Percentiles rank a stretch among this genome's conserved stretches.
These are phyloP conservation scores for Lates calcarifer DNA, from an alignment of 2,113 vertebrate species.

Conservation along the genomic window DNA sequence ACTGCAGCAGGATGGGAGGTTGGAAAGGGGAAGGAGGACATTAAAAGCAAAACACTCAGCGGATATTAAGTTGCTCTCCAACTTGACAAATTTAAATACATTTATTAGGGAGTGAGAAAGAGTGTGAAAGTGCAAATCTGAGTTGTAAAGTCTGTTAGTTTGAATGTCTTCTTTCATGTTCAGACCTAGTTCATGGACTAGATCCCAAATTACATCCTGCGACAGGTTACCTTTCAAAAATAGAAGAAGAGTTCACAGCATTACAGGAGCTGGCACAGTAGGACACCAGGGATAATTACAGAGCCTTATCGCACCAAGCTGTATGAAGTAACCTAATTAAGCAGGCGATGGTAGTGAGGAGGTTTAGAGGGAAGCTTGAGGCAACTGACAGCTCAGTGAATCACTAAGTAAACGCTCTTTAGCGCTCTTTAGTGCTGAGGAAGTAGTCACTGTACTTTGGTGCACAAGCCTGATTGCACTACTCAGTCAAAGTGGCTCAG, in stretches of 20 bases:
- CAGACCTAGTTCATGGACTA: constrained; percentile 48
- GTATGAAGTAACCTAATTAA: constrained; percentile 82
- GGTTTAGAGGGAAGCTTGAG: constrained; percentile 70
- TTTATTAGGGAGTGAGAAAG: background rate
- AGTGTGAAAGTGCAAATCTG: background rate
- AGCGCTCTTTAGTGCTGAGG: constrained; percentile 68
- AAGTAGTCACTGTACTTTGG: constrained; percentile 53
- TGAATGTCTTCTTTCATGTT: constrained; percentile 25
- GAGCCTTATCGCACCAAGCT: constrained; percentile 65
- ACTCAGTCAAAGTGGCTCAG: constrained; percentile 50
- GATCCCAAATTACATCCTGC: constrained; percentile 61
- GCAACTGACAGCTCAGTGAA: constrained; percentile 72
- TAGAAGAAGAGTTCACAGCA: constrained; percentile 61
- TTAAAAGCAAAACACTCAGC: background rate
- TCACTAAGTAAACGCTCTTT: constrained; percentile 76
- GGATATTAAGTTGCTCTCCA: background rate
- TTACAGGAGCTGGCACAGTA: constrained; percentile 72
- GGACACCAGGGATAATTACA: constrained; percentile 80
- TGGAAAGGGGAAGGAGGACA: too few species aligned
- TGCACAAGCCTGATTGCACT: constrained; percentile 36
- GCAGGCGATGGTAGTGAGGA: constrained; percentile 47
- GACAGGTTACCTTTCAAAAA: constrained; percentile 54
- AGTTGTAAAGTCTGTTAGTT: background rate
- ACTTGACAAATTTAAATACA: background rate
- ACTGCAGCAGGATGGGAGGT: background rate